Conservation (phyloP, 92 coral and sea anemone genomes). For the Pocillopora grandis region DNA sequence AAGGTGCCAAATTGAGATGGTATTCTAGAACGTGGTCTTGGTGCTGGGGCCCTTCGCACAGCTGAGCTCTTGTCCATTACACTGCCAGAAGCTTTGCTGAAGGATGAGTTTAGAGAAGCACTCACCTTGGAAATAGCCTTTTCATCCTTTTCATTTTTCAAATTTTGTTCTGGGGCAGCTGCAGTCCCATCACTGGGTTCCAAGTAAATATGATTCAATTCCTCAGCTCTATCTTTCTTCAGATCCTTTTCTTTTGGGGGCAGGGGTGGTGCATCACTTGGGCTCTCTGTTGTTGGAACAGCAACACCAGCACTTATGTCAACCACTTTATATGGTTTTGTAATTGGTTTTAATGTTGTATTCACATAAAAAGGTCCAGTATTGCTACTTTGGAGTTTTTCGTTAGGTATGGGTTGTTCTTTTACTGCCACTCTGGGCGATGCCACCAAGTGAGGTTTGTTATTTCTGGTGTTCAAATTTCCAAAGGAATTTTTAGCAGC, state of each 20-base stretch:
- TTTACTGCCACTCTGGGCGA: constrained; percentile 6
- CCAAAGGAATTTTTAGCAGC: constrained; percentile 18
- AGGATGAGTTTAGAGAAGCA: constrained; percentile 16
- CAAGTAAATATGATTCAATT: constrained; percentile 70
- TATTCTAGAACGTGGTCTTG: constrained; percentile 78
- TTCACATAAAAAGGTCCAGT: constrained; percentile 57
- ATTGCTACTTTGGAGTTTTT: constrained; percentile 29
- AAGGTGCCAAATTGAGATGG: constrained; percentile 73
- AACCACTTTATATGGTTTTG: constrained; percentile 89
- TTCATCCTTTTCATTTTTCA: constrained; percentile 13
- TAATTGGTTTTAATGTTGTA: constrained; percentile 56
- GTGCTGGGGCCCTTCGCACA: constrained; percentile 61
- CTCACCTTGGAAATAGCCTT: constrained; percentile 32
- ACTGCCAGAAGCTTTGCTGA: constrained; percentile 30
- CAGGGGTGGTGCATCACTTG: constrained; percentile 66
- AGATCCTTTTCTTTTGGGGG: constrained; percentile 83
- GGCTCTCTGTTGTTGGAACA: constrained; percentile 37
- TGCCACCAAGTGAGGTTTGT: constrained; percentile 33
- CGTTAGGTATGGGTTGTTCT: constrained; percentile 59
- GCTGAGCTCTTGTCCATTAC: constrained; percentile 27
- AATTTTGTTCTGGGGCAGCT: constrained; percentile 24
- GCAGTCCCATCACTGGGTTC: constrained; percentile 75
- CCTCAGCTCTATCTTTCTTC: constrained; percentile 39
- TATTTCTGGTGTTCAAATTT: constrained; percentile 5
- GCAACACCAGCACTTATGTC: constrained; percentile 77